Percentiles rank a stretch among this genome's conserved stretches.
These are phyloP conservation scores for Arrhopalites spinosus DNA, from an alignment of 2,888 invertebrate genomes.

Conservation along the genomic window DNA sequence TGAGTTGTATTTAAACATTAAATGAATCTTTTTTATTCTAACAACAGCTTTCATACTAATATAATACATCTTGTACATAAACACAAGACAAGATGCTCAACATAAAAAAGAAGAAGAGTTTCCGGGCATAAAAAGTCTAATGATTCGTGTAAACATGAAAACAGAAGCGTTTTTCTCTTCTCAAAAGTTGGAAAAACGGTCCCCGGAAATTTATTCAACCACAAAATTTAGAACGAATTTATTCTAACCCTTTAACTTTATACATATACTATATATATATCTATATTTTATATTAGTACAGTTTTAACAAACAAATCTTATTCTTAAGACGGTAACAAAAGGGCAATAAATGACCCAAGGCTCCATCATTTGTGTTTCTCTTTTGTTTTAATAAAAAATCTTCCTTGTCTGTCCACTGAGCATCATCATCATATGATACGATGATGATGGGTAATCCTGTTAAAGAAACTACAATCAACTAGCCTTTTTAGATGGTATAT, in stretches of 20 bases:
- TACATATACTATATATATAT: neutral
- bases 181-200: neutral
- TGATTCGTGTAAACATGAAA: constrained; percentile 31
- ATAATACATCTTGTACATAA: too few relatives aligned
- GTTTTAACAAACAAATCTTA: neutral
- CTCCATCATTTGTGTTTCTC: constrained; percentile 13
- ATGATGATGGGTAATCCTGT: too few relatives aligned
- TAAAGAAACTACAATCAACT: too few relatives aligned
- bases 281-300: neutral
- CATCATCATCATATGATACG: too few relatives aligned
- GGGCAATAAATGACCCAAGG: constrained; percentile 7
- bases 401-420: neutral
- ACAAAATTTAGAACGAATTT: neutral
- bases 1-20: too few relatives aligned
- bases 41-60: too few relatives aligned
- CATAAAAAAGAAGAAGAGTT: neutral
- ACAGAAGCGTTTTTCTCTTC: constrained; percentile 10
- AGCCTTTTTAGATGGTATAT: too few relatives aligned
- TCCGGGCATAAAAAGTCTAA: constrained; percentile 25
- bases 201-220: constrained; percentile 16
- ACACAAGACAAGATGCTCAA: too few relatives aligned
- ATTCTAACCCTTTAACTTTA: neutral
- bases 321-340: neutral
- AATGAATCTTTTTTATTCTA: too few relatives aligned
- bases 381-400: neutral